Evolutionary conservation across 1,140 invertebrate genomes (phyloP).

Genomic region (Laodelphax striatellus): DNA sequence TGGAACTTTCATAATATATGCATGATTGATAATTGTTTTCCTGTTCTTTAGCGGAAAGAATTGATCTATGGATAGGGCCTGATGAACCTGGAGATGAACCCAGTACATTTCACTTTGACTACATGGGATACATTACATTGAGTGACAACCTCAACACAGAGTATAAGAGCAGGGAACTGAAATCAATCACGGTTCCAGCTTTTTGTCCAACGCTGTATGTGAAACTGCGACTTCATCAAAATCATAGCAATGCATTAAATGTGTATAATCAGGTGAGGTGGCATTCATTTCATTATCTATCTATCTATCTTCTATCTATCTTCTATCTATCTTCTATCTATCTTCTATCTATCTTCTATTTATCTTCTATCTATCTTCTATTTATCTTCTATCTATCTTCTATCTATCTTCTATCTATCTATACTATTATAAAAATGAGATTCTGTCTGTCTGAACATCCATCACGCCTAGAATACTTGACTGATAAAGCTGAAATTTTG

Average conservation of each 20-base stretch:
- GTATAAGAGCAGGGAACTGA: conserved; percentile 74
- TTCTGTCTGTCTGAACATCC: too few species aligned
- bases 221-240: conserved; percentile 71
- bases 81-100: conserved; percentile 28
- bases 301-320: too few species aligned
- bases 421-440: too few species aligned
- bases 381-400: too few species aligned
- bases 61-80: conserved; percentile 40
- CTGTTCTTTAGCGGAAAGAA: conserved; percentile 29
- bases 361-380: too few species aligned
- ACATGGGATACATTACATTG: conserved; percentile 67
- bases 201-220: conserved; percentile 55
- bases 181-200: conserved; percentile 63
- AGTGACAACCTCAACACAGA: conserved; percentile 69
- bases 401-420: too few species aligned
- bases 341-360: too few species aligned
- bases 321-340: too few species aligned
- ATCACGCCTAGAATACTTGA: too few species aligned
- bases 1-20: too few species aligned
- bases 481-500: too few species aligned
- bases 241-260: conserved; percentile 63
- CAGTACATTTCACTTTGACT: conserved; percentile 41
- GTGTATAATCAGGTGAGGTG: conserved; percentile 63
- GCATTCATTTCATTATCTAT: too few species aligned
- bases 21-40: not conserved